Base-by-base conservation (phyloP, 92 coral and sea anemone genomes). In the Chrysogorgia sp. region DNA sequence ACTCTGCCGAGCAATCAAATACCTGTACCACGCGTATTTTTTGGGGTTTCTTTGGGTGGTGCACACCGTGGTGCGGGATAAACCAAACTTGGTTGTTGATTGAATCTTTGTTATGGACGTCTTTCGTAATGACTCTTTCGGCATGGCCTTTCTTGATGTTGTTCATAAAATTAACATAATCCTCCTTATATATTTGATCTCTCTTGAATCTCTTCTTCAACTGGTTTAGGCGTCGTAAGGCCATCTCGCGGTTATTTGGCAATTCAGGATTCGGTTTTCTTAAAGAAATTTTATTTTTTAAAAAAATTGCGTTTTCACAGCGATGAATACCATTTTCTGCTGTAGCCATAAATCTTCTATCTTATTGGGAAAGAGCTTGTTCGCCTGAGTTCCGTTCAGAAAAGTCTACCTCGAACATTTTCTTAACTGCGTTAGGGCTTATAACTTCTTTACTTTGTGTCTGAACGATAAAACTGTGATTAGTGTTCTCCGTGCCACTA, bases 251-350 rank as follows among this genome's bases (percentile, higher is more conserved):
- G 50, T 43, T 43, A 43, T 43, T 43, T 43, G 50, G 50, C 50
- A 43, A 17, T 17, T 43, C 50, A 43, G 17, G 8, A 17, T 43
- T 8, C 10, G 8, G 10, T 8, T 43, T 43, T 17, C 17, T 86
- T 40, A 82, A 22, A 9, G 90, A 86, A 24, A 86, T n/a, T 7
- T 79, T 83, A 24, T 81, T 83, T 68, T 87, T 80, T n/a, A n/a
- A n/a, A 48, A 82, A 87, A 72, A 82, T 84, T 43, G 84, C 74
- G 55, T 83, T 84, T 59, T 82, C 90, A 67, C 80, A 55, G 21
- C 41, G 32, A 35, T 70, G 83, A 32, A 86, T 76, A 19, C 85
- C 88, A 2, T 71, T 34, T 32, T 67, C 59, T 4, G 55, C 90
- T 14, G 76, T 76, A 20, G 17, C 35, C 41, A 83, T 34, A 49